Evolutionary conservation across 2,797 vertebrate species (phyloP).

Genomic region (Orestias chungarensis): DNA sequence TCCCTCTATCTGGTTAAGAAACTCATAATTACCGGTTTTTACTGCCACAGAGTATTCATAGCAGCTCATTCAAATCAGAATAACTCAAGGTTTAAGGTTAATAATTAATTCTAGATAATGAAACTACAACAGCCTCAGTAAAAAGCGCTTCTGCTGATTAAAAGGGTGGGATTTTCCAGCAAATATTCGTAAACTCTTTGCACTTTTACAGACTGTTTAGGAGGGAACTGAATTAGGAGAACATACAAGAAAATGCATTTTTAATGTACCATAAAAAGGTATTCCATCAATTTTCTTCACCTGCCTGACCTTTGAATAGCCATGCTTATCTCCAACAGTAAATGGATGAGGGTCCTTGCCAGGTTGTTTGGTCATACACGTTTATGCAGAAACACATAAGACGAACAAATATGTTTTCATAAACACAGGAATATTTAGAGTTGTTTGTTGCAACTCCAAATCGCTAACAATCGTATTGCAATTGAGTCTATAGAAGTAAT

Average conservation of each 20-base stretch:
- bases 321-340: too few species aligned
- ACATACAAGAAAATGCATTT: background rate
- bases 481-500: too few species aligned
- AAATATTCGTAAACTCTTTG: background rate
- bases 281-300: background rate
- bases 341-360: too few species aligned
- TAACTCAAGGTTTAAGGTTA: slow-evolving; percentile 51
- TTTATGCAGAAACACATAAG: too few species aligned
- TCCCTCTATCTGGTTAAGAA: slow-evolving; percentile 34
- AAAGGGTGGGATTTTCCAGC: slow-evolving; percentile 15
- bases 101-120: slow-evolving; percentile 54
- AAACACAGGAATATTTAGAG: too few species aligned
- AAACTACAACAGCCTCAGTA: slow-evolving; percentile 30
- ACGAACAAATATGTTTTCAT: too few species aligned
- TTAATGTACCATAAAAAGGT: background rate
- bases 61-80: slow-evolving; percentile 54
- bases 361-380: too few species aligned
- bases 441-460: too few species aligned
- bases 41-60: slow-evolving; percentile 49
- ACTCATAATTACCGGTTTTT: slow-evolving; percentile 48
- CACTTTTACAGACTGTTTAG: background rate
- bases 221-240: background rate
- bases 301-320: too few species aligned
- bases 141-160: slow-evolving; percentile 35
- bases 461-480: too few species aligned